Percentiles rank a stretch among this genome's conserved stretches.
Conservation (phyloP, 2,797 vertebrate genomes). For the Channa striata region DNA sequence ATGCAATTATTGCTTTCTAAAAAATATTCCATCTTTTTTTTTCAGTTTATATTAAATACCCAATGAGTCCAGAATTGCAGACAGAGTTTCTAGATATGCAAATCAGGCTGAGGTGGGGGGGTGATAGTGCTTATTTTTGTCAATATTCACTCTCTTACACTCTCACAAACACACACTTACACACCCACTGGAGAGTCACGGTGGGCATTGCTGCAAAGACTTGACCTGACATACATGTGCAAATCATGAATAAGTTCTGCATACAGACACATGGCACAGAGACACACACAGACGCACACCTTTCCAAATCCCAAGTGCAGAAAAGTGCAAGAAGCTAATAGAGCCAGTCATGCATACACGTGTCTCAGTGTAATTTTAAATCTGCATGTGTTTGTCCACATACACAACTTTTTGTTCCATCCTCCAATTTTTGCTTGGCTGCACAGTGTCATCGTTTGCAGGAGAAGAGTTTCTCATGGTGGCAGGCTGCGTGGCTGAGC, state of each 20-base stretch:
- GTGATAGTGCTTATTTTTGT: conserved; percentile 5
- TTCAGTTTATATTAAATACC: conserved; percentile 5
- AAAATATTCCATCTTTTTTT: neutral
- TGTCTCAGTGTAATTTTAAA: conserved; percentile 39
- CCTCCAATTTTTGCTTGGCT: neutral
- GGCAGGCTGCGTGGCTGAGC: neutral
- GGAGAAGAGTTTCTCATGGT: neutral
- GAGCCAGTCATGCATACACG: conserved; percentile 32
- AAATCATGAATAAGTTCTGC: conserved; percentile 10
- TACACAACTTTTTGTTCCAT: neutral
- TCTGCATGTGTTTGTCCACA: neutral
- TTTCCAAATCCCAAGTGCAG: conserved; percentile 15
- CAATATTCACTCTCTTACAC: conserved; percentile 23
- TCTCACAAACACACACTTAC: neutral
- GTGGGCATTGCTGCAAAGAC: conserved; percentile 39
- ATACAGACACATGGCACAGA: conserved; percentile 1
- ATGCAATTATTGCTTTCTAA: neutral
- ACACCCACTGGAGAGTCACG: conserved; percentile 37
- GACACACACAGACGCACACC: conserved; percentile 7
- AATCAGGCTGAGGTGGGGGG: conserved; percentile 24
- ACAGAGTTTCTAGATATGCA: conserved; percentile 33
- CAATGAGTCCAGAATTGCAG: conserved; percentile 4
- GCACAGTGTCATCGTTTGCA: neutral
- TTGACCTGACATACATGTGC: conserved; percentile 29
- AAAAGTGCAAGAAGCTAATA: conserved; percentile 38